phyloP scores from a whole-genome alignment of 2,797 vertebrate genomes.

The Tinamus major region DNA sequence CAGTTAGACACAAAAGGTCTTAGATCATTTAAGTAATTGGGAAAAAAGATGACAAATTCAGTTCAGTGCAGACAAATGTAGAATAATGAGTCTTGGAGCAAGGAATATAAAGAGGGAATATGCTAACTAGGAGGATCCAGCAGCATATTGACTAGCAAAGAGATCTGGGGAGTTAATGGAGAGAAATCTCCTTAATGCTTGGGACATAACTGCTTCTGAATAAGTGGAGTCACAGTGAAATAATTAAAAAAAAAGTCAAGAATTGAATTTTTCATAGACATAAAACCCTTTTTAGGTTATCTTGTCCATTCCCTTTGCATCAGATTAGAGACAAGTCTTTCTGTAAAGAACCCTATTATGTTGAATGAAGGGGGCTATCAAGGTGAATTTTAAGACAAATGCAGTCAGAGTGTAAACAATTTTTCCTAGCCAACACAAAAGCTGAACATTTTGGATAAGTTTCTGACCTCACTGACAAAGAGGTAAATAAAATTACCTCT shows the following conservation, averaged over 20 bases:
- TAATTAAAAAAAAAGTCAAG: background rate
- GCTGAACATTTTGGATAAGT: background rate
- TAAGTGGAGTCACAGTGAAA: background rate
- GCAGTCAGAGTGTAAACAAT: conserved; percentile 18
- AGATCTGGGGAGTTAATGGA: background rate
- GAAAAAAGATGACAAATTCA: conserved; percentile 63
- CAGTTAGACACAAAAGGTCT: conserved; percentile 53
- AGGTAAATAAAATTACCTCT: conserved; percentile 32
- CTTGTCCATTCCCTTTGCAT: conserved; percentile 42
- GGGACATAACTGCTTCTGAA: background rate
- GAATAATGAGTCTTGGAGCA: conserved; percentile 45
- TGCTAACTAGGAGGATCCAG: background rate
- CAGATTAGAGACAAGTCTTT: conserved; percentile 47
- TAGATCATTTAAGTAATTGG: conserved; percentile 66
- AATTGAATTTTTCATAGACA: conserved; percentile 32
- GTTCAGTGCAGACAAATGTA: conserved; percentile 11
- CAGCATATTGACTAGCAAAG: background rate
- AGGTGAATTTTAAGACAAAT: conserved; percentile 65
- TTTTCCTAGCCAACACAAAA: conserved; percentile 47
- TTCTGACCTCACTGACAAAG: conserved; percentile 16
- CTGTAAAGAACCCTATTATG: conserved; percentile 40
- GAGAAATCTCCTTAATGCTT: conserved; percentile 7
- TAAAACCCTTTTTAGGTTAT: conserved; percentile 17
- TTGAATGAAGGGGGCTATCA: conserved; percentile 66
- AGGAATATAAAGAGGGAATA: conserved; percentile 14